Evolutionary conservation across 2,113 vertebrate genomes (phyloP).

Genomic region (Psophia crepitans): DNA sequence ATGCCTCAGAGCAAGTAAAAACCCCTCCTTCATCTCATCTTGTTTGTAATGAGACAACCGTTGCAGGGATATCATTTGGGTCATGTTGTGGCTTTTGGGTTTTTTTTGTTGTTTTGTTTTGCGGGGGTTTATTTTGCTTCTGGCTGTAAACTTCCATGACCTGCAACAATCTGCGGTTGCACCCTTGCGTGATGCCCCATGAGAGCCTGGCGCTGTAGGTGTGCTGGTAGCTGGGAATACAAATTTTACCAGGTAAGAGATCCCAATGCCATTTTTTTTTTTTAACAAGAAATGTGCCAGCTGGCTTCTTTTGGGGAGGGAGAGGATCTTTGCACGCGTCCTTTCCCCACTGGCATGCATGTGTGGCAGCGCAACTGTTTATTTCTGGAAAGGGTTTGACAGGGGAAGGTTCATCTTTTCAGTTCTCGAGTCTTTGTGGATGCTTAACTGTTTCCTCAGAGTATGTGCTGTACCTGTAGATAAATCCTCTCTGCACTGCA

Average conservation of each 20-base stretch:
- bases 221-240: slow-evolving; percentile 36
- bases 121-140: neutral
- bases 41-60: slow-evolving; percentile 26
- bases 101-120: neutral
- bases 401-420: neutral
- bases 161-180: neutral
- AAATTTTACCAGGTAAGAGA: slow-evolving; percentile 44
- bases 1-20: slow-evolving; percentile 62
- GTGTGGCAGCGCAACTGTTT: neutral
- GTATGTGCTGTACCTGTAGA: neutral
- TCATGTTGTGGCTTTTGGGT: slow-evolving; percentile 44
- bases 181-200: neutral
- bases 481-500: neutral
- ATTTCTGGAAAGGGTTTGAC: neutral
- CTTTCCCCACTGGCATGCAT: neutral
- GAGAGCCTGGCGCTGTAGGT: slow-evolving; percentile 49
- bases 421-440: neutral
- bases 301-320: neutral
- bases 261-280: neutral
- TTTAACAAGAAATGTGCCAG: neutral
- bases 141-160: slow-evolving; percentile 50
- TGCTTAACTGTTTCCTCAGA: neutral
- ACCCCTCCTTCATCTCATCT: slow-evolving; percentile 52
- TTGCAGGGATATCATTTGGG: slow-evolving; percentile 47
- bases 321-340: neutral